Conservation (phyloP, 2,113 vertebrate genomes). For the Triplophysa dalaica region DNA sequence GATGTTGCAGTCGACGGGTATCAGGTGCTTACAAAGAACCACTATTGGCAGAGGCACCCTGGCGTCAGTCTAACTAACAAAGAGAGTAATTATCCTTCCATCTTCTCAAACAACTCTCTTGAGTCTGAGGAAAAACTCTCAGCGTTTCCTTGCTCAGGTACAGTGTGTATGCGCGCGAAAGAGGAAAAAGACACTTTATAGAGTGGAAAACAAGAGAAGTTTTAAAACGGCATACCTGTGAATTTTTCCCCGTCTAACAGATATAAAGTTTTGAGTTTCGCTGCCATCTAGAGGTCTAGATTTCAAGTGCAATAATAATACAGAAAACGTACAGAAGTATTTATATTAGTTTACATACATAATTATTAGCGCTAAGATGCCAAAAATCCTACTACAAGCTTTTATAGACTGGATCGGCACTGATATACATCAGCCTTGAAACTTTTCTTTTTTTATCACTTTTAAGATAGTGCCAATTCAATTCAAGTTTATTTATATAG, state of each 20-base stretch:
- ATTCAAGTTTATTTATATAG: no score
- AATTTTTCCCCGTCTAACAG: neutral
- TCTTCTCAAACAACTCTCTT: constrained; percentile 28
- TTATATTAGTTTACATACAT: no score
- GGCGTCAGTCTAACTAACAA: constrained; percentile 53
- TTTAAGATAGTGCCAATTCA: neutral
- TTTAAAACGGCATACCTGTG: neutral
- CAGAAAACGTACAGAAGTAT: neutral
- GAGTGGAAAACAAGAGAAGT: neutral
- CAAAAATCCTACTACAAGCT: neutral
- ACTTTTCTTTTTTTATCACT: neutral
- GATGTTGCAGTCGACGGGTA: constrained; percentile 46
- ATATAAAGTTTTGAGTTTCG: neutral
- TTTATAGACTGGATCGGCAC: neutral
- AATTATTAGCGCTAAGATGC: no score
- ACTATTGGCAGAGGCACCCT: constrained; percentile 47
- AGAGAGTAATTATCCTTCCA: constrained; percentile 50
- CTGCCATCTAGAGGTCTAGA: neutral
- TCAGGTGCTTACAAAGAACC: constrained; percentile 43
- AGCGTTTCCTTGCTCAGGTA: neutral
- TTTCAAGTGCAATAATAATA: neutral
- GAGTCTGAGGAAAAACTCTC: constrained; percentile 35
- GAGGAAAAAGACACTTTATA: neutral
- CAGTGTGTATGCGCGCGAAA: neutral
- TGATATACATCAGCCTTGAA: no score